These are phyloP conservation scores for Larimichthys polyactis DNA, from an alignment of 2,113 vertebrate species.

Conservation along the genomic window DNA sequence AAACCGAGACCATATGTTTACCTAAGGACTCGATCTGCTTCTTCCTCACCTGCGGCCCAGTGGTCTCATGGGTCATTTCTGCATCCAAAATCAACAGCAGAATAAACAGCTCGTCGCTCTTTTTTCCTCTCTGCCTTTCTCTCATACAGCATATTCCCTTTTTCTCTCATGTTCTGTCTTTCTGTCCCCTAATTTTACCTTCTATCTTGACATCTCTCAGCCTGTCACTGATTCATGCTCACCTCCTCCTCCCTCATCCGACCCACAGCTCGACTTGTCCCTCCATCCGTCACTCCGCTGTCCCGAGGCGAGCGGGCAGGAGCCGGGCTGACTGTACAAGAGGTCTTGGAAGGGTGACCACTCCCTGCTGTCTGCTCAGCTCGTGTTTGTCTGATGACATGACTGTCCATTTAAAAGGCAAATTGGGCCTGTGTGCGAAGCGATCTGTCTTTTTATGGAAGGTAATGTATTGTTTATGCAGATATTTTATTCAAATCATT, in stretches of 20 bases:
- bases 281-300: slow-evolving; percentile 63
- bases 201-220: slow-evolving; percentile 55
- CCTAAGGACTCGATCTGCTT: slow-evolving; percentile 14
- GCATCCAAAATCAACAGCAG: slow-evolving; percentile 22
- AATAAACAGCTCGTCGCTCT: slow-evolving; percentile 1
- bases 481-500: slow-evolving; percentile 11
- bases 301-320: slow-evolving; percentile 57
- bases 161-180: slow-evolving; percentile 8
- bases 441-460: slow-evolving; percentile 9
- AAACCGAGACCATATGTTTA: slow-evolving; percentile 52
- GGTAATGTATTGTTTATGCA: slow-evolving; percentile 20
- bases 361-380: slow-evolving; percentile 59
- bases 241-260: slow-evolving; percentile 34
- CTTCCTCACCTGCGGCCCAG: slow-evolving; percentile 26
- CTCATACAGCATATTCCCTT: not conserved
- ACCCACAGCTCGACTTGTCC: slow-evolving; percentile 45
- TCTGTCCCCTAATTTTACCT: slow-evolving; percentile 51
- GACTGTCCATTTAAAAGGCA: slow-evolving; percentile 58
- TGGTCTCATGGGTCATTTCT: slow-evolving; percentile 26
- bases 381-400: slow-evolving; percentile 45
- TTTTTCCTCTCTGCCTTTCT: not conserved
- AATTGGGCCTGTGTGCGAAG: slow-evolving; percentile 30
- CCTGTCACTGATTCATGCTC: slow-evolving; percentile 63
- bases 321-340: slow-evolving; percentile 61
- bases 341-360: slow-evolving; percentile 58